A percentile compares a stretch with the other conserved stretches of the same genome.
Evolutionary conservation across 2,113 vertebrate species (phyloP).

Genomic region (Dasyurus viverrinus): DNA sequence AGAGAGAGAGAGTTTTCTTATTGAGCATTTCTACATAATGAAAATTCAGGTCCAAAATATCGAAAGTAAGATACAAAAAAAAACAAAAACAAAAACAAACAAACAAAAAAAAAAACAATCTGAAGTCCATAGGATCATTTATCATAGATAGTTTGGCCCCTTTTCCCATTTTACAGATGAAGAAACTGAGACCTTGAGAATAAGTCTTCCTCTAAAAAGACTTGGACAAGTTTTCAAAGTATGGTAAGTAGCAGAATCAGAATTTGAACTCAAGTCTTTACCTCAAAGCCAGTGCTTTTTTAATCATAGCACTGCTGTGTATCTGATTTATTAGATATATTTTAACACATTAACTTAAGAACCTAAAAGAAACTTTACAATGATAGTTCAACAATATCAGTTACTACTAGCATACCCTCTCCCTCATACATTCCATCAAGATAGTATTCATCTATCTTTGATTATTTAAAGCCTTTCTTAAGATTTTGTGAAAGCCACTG

Average conservation of each 20-base stretch:
- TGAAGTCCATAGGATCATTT: neutral
- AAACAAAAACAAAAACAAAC: neutral
- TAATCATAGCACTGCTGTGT: neutral
- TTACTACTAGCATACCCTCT: neutral
- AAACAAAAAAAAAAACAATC: neutral
- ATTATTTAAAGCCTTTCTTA: constrained; percentile 13
- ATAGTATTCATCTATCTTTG: neutral
- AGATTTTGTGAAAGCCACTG: neutral
- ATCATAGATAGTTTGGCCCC: neutral
- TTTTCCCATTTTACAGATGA: neutral
- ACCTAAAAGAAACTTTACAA: neutral
- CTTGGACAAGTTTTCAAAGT: neutral
- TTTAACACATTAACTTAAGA: neutral
- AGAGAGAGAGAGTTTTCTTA: neutral
- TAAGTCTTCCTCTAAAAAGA: neutral
- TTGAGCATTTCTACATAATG: neutral
- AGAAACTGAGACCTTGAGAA: neutral
- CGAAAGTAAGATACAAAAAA: neutral
- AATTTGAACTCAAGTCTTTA: neutral
- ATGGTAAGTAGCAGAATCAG: neutral
- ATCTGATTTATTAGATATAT: neutral
- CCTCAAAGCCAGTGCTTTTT: neutral
- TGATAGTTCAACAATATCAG: neutral
- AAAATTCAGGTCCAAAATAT: neutral
- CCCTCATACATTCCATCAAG: neutral